Evolutionary conservation across 2,888 invertebrate species (phyloP).

Genomic region (Autographa gamma): DNA sequence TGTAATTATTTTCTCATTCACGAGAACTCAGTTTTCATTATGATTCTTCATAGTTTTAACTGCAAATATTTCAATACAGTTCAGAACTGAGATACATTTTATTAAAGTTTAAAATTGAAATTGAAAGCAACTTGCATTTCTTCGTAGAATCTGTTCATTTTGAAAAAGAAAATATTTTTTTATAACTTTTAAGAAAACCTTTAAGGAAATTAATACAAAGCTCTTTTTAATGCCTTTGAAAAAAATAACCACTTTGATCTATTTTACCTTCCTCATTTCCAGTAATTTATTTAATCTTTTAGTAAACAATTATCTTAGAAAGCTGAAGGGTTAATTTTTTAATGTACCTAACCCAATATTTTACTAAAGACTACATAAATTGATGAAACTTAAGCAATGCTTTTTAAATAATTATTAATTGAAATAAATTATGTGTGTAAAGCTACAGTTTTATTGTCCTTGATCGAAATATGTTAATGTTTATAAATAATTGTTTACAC

Average conservation of each 20-base stretch:
- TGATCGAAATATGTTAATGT: neutral
- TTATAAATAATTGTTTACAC: slow-evolving; percentile 35
- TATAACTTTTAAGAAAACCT: neutral
- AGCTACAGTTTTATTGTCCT: slow-evolving; percentile 3
- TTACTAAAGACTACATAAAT: too few relatives aligned
- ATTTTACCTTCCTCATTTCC: too few relatives aligned
- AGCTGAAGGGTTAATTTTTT: too few relatives aligned
- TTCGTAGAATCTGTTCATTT: neutral
- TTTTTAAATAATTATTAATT: neutral
- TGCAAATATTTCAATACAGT: neutral
- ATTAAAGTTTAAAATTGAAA: neutral
- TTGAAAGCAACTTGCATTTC: neutral
- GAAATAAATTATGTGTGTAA: neutral
- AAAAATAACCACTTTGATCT: too few relatives aligned
- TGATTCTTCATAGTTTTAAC: neutral
- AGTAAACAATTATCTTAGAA: too few relatives aligned
- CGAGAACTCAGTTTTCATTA: neutral
- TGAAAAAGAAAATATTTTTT: neutral
- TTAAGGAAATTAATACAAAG: too few relatives aligned
- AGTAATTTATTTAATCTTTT: too few relatives aligned
- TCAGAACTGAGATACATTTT: neutral
- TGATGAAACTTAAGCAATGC: too few relatives aligned
- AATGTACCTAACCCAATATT: too few relatives aligned
- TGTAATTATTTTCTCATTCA: neutral
- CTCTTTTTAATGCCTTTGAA: too few relatives aligned